Evolutionary conservation across 2,113 vertebrate species (phyloP), one percentile per base, ranked within the genome.

Genomic region (Seriola aureovittata): DNA sequence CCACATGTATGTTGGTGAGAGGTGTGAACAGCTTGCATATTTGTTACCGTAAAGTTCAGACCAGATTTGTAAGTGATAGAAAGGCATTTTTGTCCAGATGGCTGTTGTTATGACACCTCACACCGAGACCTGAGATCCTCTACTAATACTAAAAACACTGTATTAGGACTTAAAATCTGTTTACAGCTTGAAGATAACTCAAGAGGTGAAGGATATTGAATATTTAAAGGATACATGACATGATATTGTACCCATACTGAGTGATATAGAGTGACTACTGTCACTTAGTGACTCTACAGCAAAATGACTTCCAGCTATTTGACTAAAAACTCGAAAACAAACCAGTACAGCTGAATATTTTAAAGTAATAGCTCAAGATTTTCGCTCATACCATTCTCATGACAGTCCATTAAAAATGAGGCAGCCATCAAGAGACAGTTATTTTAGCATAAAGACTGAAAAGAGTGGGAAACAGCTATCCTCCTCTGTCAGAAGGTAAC

Each of bases 1-100:
- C 81, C 81, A 78, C 90, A 86, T 88, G 88, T 60, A 84, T 82
- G 85, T 78, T 71, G 75, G 67, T 36, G 82, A 76, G 65, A 89
- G 57, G 87, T 85, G 88, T 68, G 87, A 93, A 91, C 90, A 90
- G 91, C 86, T 88, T 90, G 90, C 81, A 74, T 60, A 75, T 85
- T 91, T 70, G 87, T 82, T 82, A 79, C 65, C 14, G n/a, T 87
- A 87, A 88, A 90, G 88, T 87, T 91, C 80, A 89, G 74, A 60
- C 74, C 77, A 79, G 57, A 88, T 88, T 87, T 85, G 71, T 73
- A 85, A 85, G 87, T 68, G 69, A 82, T 38, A 85, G 77, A 84
- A 84, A 81, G 82, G 58, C 68, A 52, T 69, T 77, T 85, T 80
- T 75, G 80, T 77, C 86, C 92, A 92, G 92, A 93, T 91, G 89